Evolutionary conservation across 1,140 invertebrate species (phyloP), one percentile per base, ranked within the genome.

Genomic region (Lucilia cuprina): DNA sequence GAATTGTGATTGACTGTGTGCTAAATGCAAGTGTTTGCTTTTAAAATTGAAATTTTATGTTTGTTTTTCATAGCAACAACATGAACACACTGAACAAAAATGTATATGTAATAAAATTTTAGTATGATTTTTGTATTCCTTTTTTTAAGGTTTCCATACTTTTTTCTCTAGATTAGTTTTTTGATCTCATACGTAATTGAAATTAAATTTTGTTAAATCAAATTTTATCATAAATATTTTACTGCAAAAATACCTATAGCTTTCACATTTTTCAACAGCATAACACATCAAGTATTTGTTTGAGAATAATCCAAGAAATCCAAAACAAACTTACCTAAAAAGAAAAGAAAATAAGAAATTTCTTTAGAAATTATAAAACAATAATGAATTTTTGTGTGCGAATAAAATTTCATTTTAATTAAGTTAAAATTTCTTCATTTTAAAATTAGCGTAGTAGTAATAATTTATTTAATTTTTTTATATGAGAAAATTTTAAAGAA

Each of bases 1-100:
- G n/a, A 49, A 80, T 80, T 80, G 77, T 80, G 77, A 80, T 80
- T 80, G 77, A 80, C 50, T 80, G 77, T 80, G 77, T 50, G 41
- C 77, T 50, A 80, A 80, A 80, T 50, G 77, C 14, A 50, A 80
- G 77, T 80, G 77, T 80, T 80, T 80, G 77, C 21, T 80, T 80
- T 80, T 49, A 80, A 80, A 80, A 80, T 80, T 80, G 77, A 80
- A 50, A 80, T 70, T 70, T 70, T 25, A 50, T 80, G 19, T 80
- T 21, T 80, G 77, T 50, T 80, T 80, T 49, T 41, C 41, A 8
- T 41, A 78, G 34, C 2, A 60, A n/a, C n/a, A 70, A 70, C 7
- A 25, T 21, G 65, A 70, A 70, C 3, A 30, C 25, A 30, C 25
- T 2, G 25, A 30, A 30, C 25, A 30, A 70, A 70, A 70, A 70